Evolutionary conservation across 2,797 vertebrate species (phyloP).

Genomic region (Pseudopleuronectes americanus): DNA sequence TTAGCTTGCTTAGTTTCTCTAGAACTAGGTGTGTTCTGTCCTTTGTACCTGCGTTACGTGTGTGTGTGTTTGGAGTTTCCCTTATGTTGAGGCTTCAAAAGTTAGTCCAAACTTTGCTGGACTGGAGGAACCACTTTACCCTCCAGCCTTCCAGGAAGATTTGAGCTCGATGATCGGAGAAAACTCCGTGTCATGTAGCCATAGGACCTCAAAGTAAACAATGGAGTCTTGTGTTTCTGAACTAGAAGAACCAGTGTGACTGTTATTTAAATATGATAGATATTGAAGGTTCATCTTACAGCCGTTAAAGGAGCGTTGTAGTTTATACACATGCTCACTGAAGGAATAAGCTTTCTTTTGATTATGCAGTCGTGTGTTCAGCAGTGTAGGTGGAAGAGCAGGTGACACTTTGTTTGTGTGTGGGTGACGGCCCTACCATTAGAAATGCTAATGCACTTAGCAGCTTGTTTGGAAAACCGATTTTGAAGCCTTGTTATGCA

Average conservation of each 20-base stretch:
- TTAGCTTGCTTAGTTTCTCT: too few species aligned
- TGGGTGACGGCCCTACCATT: too few species aligned
- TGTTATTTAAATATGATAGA: neutral
- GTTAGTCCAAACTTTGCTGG: constrained; percentile 12
- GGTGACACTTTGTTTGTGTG: too few species aligned
- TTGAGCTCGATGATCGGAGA: neutral
- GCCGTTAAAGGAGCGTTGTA: neutral
- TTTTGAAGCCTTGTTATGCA: too few species aligned
- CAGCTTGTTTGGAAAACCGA: too few species aligned
- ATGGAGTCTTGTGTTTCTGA: constrained; percentile 4
- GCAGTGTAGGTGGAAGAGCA: neutral
- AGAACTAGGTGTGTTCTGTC: too few species aligned
- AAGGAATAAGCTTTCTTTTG: neutral
- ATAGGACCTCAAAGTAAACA: constrained; percentile 4
- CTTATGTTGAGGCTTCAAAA: too few species aligned
- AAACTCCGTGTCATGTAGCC: neutral
- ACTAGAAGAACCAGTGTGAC: neutral
- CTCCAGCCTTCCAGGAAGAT: constrained; percentile 12
- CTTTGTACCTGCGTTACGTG: too few species aligned
- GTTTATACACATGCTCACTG: neutral
- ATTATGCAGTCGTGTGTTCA: too few species aligned
- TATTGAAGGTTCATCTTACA: neutral
- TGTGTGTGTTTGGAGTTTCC: too few species aligned
- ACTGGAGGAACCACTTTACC: constrained; percentile 41
- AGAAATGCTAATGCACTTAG: too few species aligned